Base-by-base conservation (phyloP, 2,113 vertebrate species). In the Zingel zingel region DNA sequence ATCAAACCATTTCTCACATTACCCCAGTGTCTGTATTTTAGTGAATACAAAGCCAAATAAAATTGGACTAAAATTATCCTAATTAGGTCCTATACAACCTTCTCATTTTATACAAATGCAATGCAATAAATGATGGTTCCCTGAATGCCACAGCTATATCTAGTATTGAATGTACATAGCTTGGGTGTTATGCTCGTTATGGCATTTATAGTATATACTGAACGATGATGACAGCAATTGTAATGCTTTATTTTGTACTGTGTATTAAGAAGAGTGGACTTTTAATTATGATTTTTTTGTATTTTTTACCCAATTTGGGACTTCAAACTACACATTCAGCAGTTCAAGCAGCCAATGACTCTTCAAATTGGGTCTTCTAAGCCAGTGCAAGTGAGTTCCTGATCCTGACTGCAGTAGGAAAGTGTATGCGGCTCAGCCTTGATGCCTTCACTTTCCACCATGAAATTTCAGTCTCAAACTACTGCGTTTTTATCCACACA, bases 361-460 rank as follows among this genome's bases (percentile, higher is more conserved):
- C 16, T 18, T 63, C 47, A 6, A 6, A 59, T 2, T 63, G 16
- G 50, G 14, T 39, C 6, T 27, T 30, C 69, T 39, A 54, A 21
- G 39, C 23, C 5, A 47, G 27, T 18, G 2, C 16, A n/a, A 50
- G 16, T 63, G 16, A 69, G 57, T 62, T 59, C 70, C 36, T 56
- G 70, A 67, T 56, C 47, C 21, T 79, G 16, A 56, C 25, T 84
- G 47, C 30, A 19, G 39, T 43, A 39, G 69, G 75, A 50, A 57
- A 74, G 15, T 36, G 19, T 10, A 16, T 25, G 62, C 15, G 23
- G 33, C 25, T 62, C 57, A 70, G 36, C 25, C 19, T 27, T 19
- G n/a, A 72, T 65, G n/a, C 14, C 19, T n/a, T 64, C 15, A 16
- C 64, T 79, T 57, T 59, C 33, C 30, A 59, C 5, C 45, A 64